phyloP scores from a whole-genome alignment of 2,113 vertebrate species.

The Cyrtonyx montezumae region DNA sequence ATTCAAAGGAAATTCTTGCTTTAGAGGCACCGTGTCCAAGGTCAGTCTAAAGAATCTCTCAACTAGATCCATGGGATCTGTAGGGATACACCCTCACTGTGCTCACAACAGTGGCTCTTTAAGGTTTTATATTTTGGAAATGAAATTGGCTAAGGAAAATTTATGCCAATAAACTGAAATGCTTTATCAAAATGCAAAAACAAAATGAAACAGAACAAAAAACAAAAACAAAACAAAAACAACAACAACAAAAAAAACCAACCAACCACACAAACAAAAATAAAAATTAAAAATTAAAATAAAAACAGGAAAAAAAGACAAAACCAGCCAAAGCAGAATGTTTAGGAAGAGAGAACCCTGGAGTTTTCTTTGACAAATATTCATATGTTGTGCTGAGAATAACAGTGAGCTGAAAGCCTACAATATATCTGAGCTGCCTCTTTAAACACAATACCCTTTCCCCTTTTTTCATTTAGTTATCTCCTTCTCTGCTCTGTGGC shows the following conservation, averaged over 20 bases:
- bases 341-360: background rate
- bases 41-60: background rate
- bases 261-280: too few relatives aligned
- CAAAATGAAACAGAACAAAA: background rate
- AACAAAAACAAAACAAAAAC: fast-evolving
- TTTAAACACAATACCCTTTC: slow-evolving; percentile 32
- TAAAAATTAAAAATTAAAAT: background rate
- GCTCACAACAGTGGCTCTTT: background rate
- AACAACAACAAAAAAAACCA: background rate
- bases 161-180: background rate
- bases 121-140: slow-evolving; percentile 14
- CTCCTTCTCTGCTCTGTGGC: slow-evolving; percentile 41
- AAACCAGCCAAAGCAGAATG: background rate
- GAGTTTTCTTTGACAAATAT: background rate
- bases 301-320: background rate
- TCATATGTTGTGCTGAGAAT: background rate
- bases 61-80: fast-evolving
- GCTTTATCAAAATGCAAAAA: background rate
- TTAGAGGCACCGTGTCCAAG: background rate
- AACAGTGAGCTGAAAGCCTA: background rate
- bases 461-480: slow-evolving; percentile 61
- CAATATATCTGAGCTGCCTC: slow-evolving; percentile 31
- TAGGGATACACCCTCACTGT: background rate
- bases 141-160: background rate
- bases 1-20: background rate